Percentiles rank a stretch among this genome's conserved stretches.
These are phyloP conservation scores for Phragmatobia fuliginosa DNA, from an alignment of 2,888 invertebrate species.

Conservation along the genomic window DNA sequence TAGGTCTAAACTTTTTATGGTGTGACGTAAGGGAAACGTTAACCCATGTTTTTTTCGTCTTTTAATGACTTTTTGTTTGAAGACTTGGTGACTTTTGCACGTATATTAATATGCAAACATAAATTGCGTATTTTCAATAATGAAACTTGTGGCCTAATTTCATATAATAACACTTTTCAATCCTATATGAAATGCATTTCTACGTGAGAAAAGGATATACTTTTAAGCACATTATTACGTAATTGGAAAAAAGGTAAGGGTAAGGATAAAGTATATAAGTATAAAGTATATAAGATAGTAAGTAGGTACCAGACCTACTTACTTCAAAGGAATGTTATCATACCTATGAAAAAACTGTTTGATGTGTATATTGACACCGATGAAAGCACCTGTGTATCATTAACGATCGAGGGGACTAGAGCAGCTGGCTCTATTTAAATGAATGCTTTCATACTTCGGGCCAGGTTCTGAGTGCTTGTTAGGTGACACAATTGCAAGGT, in stretches of 20 bases:
- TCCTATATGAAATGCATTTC: too few species aligned
- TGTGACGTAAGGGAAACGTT: slow-evolving; percentile 26
- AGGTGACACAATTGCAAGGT: background rate
- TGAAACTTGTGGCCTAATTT: too few species aligned
- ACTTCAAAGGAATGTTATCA: background rate
- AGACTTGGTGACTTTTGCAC: background rate
- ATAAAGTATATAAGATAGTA: too few species aligned
- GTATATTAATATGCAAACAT: too few species aligned
- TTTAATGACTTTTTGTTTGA: slow-evolving; percentile 1
- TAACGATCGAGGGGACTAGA: slow-evolving; percentile 10
- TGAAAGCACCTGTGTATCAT: slow-evolving; percentile 15
- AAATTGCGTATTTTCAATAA: background rate
- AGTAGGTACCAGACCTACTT: too few species aligned
- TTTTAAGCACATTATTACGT: too few species aligned
- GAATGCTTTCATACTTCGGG: slow-evolving; percentile 6
- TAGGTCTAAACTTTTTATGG: slow-evolving; percentile 37
- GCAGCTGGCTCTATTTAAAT: slow-evolving; percentile 13
- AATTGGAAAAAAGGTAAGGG: too few species aligned
- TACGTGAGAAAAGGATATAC: too few species aligned
- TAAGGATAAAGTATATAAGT: too few species aligned
- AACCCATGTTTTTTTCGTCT: background rate
- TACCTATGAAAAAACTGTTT: background rate
- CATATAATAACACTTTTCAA: too few species aligned
- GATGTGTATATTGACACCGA: background rate
- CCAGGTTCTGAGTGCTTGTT: slow-evolving; percentile 7